A percentile compares a stretch with the other conserved stretches of the same genome.
phyloP scores from a whole-genome alignment of 2,113 vertebrate genomes.

The Callipepla californica region DNA sequence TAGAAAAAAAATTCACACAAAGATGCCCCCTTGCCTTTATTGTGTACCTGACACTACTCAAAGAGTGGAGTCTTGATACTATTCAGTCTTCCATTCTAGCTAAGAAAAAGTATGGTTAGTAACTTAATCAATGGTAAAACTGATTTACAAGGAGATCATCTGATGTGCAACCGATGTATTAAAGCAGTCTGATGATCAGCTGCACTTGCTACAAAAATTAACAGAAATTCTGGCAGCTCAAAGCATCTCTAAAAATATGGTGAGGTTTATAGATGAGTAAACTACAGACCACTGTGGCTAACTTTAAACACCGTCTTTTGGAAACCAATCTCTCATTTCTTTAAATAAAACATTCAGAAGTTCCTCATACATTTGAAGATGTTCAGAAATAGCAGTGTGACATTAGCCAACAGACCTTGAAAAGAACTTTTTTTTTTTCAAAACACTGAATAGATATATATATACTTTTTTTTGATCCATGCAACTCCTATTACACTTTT shows the following conservation, averaged over 20 bases:
- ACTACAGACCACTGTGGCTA: not conserved
- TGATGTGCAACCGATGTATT: not conserved
- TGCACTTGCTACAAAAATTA: not conserved
- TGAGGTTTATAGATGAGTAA: not conserved
- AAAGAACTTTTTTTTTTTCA: not conserved
- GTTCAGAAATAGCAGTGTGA: not conserved
- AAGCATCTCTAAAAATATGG: not conserved
- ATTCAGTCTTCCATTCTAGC: not conserved
- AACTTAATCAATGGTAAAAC: not conserved
- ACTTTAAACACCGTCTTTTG: not conserved
- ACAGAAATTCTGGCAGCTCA: not conserved
- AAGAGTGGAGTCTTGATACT: not conserved
- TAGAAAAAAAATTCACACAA: not conserved
- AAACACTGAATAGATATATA: not conserved
- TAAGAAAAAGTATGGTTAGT: not conserved
- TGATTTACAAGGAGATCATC: not conserved
- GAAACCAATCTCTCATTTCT: not conserved
- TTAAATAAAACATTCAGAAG: constrained; percentile 25
- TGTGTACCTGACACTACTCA: not conserved
- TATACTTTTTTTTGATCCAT: not conserved
- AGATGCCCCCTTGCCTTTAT: accelerated
- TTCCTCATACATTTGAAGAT: not conserved
- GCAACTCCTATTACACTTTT: constrained; percentile 11
- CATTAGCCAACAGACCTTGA: not conserved
- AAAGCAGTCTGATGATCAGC: not conserved